These are phyloP conservation scores for Lycia hirtaria DNA, from an alignment of 2,888 invertebrate genomes.

Conservation along the genomic window DNA sequence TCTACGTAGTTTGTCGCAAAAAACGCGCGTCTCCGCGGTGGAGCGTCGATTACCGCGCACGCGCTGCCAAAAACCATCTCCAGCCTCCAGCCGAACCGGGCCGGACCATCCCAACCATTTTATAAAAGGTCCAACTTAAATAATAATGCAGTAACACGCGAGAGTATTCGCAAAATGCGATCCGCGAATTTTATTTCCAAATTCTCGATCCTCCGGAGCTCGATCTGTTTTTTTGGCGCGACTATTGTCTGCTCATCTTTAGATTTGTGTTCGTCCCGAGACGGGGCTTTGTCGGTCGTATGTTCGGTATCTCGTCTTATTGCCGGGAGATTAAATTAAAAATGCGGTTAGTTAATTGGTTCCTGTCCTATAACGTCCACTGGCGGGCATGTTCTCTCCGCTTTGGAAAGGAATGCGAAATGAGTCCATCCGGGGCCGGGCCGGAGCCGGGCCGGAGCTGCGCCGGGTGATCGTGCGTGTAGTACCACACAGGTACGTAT, in stretches of 20 bases:
- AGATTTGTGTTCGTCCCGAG: slow-evolving; percentile 61
- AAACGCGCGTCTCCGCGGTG: slow-evolving; percentile 57
- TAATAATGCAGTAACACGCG: slow-evolving; percentile 86
- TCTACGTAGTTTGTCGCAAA: slow-evolving; percentile 50
- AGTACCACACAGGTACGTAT: slow-evolving; percentile 45
- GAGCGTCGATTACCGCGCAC: slow-evolving; percentile 81
- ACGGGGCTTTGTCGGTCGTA: slow-evolving; percentile 57
- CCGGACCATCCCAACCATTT: slow-evolving; percentile 74
- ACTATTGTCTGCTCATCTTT: slow-evolving; percentile 76
- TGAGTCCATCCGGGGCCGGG: slow-evolving; percentile 1
- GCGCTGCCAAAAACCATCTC: slow-evolving; percentile 74
- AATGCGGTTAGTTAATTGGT: slow-evolving; percentile 65
- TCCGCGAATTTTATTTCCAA: slow-evolving; percentile 81
- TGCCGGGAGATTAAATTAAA: slow-evolving; percentile 49
- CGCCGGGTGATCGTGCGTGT: slow-evolving; percentile 40
- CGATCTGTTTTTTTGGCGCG: slow-evolving; percentile 69
- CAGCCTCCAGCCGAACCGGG: slow-evolving; percentile 40
- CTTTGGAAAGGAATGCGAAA: slow-evolving; percentile 44
- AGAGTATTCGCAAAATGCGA: slow-evolving; percentile 83
- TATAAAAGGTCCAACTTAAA: slow-evolving; percentile 78
- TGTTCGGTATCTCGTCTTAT: slow-evolving; percentile 36
- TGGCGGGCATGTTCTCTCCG: slow-evolving; percentile 31
- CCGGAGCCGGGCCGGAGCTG: neutral
- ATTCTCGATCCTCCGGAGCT: slow-evolving; percentile 66
- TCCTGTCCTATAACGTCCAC: slow-evolving; percentile 49